Evolutionary conservation across 2,797 vertebrate species (phyloP).

Genomic region (Momotus momota): DNA sequence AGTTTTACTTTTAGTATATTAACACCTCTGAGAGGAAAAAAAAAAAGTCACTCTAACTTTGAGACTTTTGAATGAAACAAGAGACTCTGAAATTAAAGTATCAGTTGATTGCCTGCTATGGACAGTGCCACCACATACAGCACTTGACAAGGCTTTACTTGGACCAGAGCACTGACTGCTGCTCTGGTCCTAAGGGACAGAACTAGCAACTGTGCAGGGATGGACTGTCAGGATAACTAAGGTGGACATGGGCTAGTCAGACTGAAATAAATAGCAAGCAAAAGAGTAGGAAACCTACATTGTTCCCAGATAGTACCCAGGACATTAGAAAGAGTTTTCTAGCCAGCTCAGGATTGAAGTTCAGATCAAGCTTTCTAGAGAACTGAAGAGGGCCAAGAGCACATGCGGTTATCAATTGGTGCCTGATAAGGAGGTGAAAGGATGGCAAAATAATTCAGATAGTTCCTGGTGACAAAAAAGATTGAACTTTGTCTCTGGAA

Average conservation of each 20-base stretch:
- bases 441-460: neutral
- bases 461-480: neutral
- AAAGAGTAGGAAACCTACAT: neutral
- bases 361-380: neutral
- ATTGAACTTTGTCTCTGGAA: neutral
- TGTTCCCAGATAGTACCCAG: neutral
- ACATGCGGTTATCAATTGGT: neutral
- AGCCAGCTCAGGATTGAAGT: neutral
- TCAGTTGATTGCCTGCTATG: neutral
- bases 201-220: neutral
- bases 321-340: neutral
- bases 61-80: neutral
- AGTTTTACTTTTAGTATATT: neutral
- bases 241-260: neutral
- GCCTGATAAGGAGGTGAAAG: neutral
- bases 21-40: neutral
- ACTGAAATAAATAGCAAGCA: neutral
- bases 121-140: neutral
- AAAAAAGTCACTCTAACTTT: neutral
- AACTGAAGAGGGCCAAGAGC: neutral
- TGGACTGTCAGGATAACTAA: neutral
- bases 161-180: neutral
- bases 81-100: neutral
- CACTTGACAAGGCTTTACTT: neutral
- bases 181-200: neutral